These are phyloP conservation scores for Trachelus troglodyta DNA, from an alignment of 2,888 invertebrate species.

Conservation along the genomic window DNA sequence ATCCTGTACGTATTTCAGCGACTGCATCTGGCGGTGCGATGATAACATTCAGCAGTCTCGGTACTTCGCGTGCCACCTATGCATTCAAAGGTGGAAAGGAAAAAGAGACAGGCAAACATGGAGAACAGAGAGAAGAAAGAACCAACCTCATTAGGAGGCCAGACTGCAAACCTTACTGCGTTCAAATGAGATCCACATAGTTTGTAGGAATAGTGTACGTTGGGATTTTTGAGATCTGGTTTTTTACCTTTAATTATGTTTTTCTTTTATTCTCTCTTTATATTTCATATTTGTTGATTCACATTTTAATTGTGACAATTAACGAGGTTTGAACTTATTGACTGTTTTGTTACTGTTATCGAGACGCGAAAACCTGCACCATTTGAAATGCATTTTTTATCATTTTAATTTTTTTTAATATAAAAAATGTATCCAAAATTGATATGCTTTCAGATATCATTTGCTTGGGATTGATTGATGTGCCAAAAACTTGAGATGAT, in stretches of 20 bases:
- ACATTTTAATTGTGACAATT: not conserved
- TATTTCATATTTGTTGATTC: not conserved
- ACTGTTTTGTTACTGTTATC: not conserved
- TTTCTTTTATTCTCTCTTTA: not conserved
- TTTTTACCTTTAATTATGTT: constrained; percentile 22
- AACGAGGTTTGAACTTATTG: not conserved
- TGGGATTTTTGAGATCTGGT: constrained; percentile 44
- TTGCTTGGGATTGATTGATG: not conserved
- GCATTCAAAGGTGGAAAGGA: constrained; percentile 43
- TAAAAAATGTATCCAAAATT: not conserved
- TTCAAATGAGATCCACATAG: constrained; percentile 50
- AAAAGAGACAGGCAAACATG: constrained; percentile 22
- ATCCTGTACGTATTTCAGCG: constrained; percentile 37
- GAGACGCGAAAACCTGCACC: not conserved
- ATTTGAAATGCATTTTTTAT: not conserved
- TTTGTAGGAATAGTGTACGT: constrained; percentile 41
- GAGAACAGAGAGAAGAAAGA: constrained; percentile 43
- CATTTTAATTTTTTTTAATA: not conserved
- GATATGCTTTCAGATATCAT: not conserved
- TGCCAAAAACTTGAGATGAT: not conserved
- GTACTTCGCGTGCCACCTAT: constrained; percentile 27
- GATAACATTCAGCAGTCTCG: constrained; percentile 48
- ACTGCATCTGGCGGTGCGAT: constrained; percentile 50
- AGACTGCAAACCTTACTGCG: constrained; percentile 40
- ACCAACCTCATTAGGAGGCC: constrained; percentile 54